Base-by-base conservation (phyloP, 2,888 invertebrate genomes). In the Hydriomena furcata region DNA sequence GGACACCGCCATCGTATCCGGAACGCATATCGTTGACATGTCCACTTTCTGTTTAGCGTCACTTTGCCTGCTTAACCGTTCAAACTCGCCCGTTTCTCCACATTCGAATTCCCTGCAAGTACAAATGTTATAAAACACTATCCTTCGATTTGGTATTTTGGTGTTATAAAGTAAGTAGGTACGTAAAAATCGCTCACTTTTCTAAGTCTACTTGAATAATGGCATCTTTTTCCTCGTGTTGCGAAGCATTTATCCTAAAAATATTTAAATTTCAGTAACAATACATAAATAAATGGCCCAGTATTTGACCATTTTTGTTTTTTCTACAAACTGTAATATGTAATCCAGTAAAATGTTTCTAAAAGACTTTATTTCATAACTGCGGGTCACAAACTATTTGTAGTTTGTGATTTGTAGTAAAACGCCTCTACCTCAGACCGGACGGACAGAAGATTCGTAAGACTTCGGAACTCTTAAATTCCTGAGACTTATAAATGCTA, bases 1-100 rank as follows among this genome's bases (percentile, higher is more conserved):
- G 20, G 92, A 81, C 5, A 89, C 92, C 34, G 92, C 92, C 68
- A 83, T 79, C 1, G 86, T 91, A 25, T 88, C 86, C 0, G 91
- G 90, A 31, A 78, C 81, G 79, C 88, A 79, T 64, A 79, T 75
- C 0, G 82, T 86, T 1, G 88, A 82, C 5, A 71, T 84, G 60
- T 91, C 90, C 28, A 74, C 68, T 55, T 63, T 80, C 60, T 78
- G 80, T 60, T 79, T 79, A 34, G 89, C 77, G 5, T 91, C 91
- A 70, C 92, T 92, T 75, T 93, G 94, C 8, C 93, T 91, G 55
- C 82, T 79, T 5, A 96, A 93, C 74, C 94, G 95, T 82, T 96
- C 96, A 82, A 96, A 96, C 71, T 95, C 96, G 67, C 95, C 95
- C 0, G 94, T 94, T 70, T 96, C 96, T 0, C 95, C 95, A 0